These are phyloP conservation scores for Scaptodrosophila latifasciaeformis DNA, from an alignment of 2,888 invertebrate genomes.

Conservation along the genomic window DNA sequence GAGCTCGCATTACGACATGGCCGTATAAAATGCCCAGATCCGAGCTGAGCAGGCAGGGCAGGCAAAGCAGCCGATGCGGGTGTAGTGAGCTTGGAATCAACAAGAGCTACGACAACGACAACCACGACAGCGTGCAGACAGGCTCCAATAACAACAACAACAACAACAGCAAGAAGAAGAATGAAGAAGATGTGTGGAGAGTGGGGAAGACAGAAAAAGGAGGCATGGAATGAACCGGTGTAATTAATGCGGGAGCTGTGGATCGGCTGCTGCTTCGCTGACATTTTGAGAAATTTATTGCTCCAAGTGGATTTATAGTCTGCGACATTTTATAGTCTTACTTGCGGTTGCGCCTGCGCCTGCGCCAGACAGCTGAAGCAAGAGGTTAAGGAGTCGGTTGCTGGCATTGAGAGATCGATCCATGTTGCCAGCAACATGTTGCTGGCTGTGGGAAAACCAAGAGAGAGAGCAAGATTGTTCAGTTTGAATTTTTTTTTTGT, in stretches of 20 bases:
- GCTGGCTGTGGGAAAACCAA: constrained; percentile 25
- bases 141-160: constrained; percentile 42
- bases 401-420: constrained; percentile 28
- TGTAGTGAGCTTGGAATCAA: constrained; percentile 1
- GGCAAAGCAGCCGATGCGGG: background rate
- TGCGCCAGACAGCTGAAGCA: background rate
- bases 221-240: constrained; percentile 36
- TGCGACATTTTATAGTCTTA: constrained; percentile 68
- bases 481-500: too few relatives aligned
- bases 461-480: too few relatives aligned
- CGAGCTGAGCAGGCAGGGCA: background rate
- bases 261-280: constrained; percentile 47
- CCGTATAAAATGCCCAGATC: background rate
- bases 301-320: constrained; percentile 68
- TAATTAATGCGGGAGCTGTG: constrained; percentile 69
- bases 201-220: constrained; percentile 31
- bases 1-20: constrained; percentile 1
- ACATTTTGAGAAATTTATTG: constrained; percentile 70
- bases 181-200: background rate
- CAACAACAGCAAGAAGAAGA: constrained; percentile 17
- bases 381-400: background rate
- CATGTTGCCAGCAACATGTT: constrained; percentile 53
- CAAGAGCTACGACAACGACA: too few relatives aligned
- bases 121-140: constrained; percentile 54
- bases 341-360: constrained; percentile 46